These are phyloP conservation scores for Chitala chitala DNA, from an alignment of 2,113 vertebrate genomes.

Conservation along the genomic window DNA sequence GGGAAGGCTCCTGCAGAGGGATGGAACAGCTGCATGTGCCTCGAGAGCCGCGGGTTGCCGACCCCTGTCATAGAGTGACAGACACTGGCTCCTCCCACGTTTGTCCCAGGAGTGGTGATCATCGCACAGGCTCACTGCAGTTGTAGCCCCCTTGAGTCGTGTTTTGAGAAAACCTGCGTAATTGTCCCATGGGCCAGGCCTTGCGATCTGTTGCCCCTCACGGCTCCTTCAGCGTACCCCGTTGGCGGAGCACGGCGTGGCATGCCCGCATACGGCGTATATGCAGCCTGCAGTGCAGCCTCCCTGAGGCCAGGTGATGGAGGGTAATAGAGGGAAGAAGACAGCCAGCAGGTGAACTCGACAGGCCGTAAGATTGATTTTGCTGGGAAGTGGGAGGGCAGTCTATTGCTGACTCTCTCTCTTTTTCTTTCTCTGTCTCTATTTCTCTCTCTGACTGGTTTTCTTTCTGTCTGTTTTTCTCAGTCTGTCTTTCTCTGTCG, in stretches of 20 bases:
- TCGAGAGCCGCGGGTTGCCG: no score
- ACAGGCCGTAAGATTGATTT: slow-evolving; percentile 23
- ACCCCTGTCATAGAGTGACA: neutral
- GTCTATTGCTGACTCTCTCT: neutral
- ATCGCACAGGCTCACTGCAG: neutral
- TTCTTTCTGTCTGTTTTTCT: no score
- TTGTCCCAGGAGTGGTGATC: neutral
- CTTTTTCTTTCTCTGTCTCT: neutral
- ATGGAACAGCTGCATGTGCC: neutral
- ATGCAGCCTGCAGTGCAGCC: neutral
- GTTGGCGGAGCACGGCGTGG: neutral
- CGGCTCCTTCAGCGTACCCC: neutral
- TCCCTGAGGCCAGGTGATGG: slow-evolving; percentile 4
- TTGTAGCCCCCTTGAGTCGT: neutral
- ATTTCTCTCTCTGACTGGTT: neutral
- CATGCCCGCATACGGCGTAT: neutral
- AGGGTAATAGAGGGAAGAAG: slow-evolving; percentile 17
- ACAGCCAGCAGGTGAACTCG: neutral
- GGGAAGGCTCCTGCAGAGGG: no score
- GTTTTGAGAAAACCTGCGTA: slow-evolving; percentile 3
- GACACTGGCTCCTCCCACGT: neutral
- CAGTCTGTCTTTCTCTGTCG: neutral
- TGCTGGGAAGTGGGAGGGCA: neutral
- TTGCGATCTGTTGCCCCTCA: neutral
- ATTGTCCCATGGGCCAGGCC: slow-evolving; percentile 9